A percentile compares a stretch with the other conserved stretches of the same genome.
Evolutionary conservation across 1,140 invertebrate genomes (phyloP).

Genomic region (Nephila pilipes): DNA sequence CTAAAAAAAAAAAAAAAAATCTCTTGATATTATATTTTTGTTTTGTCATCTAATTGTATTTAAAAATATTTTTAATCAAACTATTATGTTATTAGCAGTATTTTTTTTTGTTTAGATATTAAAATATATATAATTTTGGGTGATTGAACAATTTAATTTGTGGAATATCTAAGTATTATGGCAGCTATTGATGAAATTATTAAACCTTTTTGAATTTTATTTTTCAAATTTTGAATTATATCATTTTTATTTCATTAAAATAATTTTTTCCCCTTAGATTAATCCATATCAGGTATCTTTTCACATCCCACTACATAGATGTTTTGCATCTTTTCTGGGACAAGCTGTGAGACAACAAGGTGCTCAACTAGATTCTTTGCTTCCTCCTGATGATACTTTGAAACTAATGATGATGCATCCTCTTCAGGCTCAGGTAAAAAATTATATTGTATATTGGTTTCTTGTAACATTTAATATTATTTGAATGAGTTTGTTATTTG

Average conservation of each 20-base stretch:
- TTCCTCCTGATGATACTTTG: slow-evolving; percentile 85
- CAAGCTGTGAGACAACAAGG: slow-evolving; percentile 92
- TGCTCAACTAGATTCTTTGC: slow-evolving; percentile 87
- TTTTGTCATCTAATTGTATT: no score
- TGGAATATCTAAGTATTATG: no score
- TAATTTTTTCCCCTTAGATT: slow-evolving; percentile 82
- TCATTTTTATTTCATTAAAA: background rate
- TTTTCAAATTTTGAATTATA: background rate
- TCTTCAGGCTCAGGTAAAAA: slow-evolving; percentile 91
- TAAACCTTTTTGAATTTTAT: no score
- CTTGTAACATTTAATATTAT: background rate
- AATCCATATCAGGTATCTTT: slow-evolving; percentile 94
- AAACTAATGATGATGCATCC: slow-evolving; percentile 93
- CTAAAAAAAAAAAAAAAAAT: no score
- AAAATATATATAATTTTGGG: no score
- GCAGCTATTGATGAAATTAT: no score
- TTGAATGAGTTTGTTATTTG: no score
- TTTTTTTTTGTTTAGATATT: no score
- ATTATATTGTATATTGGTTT: background rate
- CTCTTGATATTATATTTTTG: no score
- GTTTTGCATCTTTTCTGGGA: slow-evolving; percentile 94
- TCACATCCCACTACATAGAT: slow-evolving; percentile 96
- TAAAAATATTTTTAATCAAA: no score
- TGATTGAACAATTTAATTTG: no score
- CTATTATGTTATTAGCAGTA: no score